Percentiles rank a stretch among this genome's conserved stretches.
Evolutionary conservation across 2,888 invertebrate genomes (phyloP).

Genomic region (Lepeophtheirus nordmannii): DNA sequence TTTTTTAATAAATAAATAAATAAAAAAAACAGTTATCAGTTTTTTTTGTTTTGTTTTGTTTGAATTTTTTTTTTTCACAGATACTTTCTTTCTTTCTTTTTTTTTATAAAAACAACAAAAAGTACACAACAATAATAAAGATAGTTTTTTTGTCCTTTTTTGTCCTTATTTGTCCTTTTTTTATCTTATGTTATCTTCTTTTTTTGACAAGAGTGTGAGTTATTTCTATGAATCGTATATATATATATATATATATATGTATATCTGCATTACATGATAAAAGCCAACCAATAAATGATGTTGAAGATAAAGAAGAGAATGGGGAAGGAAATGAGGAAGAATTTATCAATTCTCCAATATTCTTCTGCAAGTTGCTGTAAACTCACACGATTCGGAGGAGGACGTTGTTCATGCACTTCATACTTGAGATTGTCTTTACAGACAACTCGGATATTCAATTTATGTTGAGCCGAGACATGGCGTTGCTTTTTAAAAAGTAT

Average conservation of each 20-base stretch:
- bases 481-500: conserved; percentile 25
- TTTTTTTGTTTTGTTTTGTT: neutral
- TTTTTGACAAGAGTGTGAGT: too few relatives aligned
- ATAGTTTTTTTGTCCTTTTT: neutral
- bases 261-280: conserved; percentile 15
- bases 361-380: conserved; percentile 24
- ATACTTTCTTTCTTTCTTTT: neutral
- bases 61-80: neutral
- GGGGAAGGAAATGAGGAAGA: conserved; percentile 24
- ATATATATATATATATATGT: too few relatives aligned
- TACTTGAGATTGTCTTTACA: conserved; percentile 25
- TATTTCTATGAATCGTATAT: too few relatives aligned
- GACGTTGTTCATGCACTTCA: conserved; percentile 22
- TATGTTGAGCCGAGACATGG: conserved; percentile 23
- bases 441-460: conserved; percentile 21
- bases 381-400: conserved; percentile 7
- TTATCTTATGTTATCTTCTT: too few relatives aligned
- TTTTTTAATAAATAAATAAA: neutral
- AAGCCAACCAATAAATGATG: conserved; percentile 25
- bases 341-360: conserved; percentile 25
- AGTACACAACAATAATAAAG: too few relatives aligned
- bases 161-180: neutral
- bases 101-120: neutral
- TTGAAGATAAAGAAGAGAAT: conserved; percentile 25
- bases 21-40: neutral